Conservation (phyloP, 2,888 invertebrate species). For the Scrobipalpa atriplicella region DNA sequence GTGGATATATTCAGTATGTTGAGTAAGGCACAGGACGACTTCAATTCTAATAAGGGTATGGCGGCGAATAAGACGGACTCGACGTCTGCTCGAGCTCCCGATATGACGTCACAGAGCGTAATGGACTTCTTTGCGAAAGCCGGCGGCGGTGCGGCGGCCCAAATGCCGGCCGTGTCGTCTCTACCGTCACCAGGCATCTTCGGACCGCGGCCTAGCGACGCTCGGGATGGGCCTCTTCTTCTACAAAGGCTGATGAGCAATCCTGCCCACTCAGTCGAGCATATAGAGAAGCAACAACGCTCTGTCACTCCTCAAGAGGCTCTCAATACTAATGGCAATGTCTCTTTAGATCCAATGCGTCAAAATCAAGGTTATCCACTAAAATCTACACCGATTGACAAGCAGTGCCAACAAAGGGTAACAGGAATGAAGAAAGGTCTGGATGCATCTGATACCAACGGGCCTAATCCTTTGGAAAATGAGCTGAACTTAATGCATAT, state of each 20-base stretch:
- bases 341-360: constrained; percentile 58
- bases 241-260: constrained; percentile 92
- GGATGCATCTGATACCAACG: constrained; percentile 64
- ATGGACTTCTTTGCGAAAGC: constrained; percentile 95
- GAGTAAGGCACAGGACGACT: constrained; percentile 94
- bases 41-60: constrained; percentile 84
- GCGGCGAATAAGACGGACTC: constrained; percentile 64
- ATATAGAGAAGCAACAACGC: constrained; percentile 93
- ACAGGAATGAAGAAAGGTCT: constrained; percentile 61
- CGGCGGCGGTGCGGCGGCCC: constrained; percentile 78
- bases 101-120: constrained; percentile 91
- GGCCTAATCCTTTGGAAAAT: constrained; percentile 73
- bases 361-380: constrained; percentile 66
- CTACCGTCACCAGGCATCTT: constrained; percentile 76
- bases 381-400: constrained; percentile 73
- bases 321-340: constrained; percentile 64
- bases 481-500: constrained; percentile 80
- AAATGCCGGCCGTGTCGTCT: constrained; percentile 79
- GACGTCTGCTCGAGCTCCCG: constrained; percentile 82
- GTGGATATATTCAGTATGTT: constrained; percentile 93
- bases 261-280: constrained; percentile 92
- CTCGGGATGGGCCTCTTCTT: constrained; percentile 84
- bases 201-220: constrained; percentile 74
- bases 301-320: constrained; percentile 87
- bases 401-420: constrained; percentile 67